Evolutionary conservation across 2,888 invertebrate genomes (phyloP).

Genomic region (Troilus luridus): DNA sequence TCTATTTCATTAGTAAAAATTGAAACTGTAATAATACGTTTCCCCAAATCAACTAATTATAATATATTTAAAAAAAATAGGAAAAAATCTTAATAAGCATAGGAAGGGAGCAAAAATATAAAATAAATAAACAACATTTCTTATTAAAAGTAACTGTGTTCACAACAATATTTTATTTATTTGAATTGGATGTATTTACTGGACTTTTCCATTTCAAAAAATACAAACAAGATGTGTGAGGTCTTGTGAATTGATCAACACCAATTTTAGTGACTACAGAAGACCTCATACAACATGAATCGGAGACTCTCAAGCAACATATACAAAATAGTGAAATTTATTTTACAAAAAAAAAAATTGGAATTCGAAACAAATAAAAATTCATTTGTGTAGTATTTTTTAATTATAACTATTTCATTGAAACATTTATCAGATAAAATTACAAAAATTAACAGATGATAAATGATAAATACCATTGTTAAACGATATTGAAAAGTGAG

Average conservation of each 20-base stretch:
- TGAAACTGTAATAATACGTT: no score
- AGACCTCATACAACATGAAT: slow-evolving; percentile 42
- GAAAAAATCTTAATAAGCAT: background rate
- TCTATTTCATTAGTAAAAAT: no score
- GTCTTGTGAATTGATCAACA: slow-evolving; percentile 27
- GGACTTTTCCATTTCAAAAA: slow-evolving; percentile 19
- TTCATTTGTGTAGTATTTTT: background rate
- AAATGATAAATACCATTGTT: background rate
- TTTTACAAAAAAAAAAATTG: background rate
- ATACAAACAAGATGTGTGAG: slow-evolving; percentile 23
- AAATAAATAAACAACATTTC: background rate
- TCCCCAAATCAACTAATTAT: no score
- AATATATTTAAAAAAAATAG: background rate
- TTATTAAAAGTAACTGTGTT: background rate
- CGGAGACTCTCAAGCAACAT: background rate
- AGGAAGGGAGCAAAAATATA: background rate
- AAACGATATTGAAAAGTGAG: background rate
- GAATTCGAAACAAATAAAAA: background rate
- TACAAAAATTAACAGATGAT: background rate
- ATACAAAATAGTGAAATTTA: background rate
- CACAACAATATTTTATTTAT: slow-evolving; percentile 33
- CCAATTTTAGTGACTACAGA: background rate
- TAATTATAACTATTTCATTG: background rate
- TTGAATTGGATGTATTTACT: slow-evolving; percentile 5
- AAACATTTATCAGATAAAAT: background rate